phyloP scores from a whole-genome alignment of 2,113 vertebrate genomes.

The Aythya baeri region DNA sequence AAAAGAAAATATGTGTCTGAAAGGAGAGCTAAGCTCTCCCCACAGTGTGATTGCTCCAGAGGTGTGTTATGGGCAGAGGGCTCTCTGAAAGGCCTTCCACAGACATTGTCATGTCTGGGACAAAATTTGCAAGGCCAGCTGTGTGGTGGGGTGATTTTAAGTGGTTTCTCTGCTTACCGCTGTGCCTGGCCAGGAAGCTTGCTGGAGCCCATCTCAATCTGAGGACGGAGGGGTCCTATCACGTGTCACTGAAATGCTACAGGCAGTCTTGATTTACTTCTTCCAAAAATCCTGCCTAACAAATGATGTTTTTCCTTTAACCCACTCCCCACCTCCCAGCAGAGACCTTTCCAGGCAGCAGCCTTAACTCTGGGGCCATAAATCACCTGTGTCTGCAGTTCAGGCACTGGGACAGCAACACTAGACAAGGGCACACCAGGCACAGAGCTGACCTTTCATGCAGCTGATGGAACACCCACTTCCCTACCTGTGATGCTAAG shows the following conservation, averaged over 20 bases:
- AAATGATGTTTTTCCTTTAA: background rate
- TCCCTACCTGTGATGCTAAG: background rate
- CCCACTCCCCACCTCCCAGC: background rate
- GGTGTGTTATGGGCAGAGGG: rapidly evolving
- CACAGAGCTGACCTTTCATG: background rate
- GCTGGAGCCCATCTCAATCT: background rate
- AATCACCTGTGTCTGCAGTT: background rate
- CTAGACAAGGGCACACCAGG: background rate
- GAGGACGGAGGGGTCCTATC: background rate
- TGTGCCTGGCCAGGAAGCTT: background rate
- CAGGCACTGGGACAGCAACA: background rate
- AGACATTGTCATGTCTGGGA: too few relatives aligned
- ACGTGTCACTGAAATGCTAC: background rate
- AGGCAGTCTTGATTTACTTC: background rate
- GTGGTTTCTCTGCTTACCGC: rapidly evolving
- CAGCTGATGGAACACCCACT: background rate
- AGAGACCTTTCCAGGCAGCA: background rate
- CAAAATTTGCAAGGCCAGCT: too few relatives aligned
- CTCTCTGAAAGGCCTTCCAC: background rate
- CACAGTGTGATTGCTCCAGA: background rate
- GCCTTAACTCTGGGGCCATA: background rate
- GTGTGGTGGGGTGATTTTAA: background rate
- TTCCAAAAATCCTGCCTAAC: background rate
- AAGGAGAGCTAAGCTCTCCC: background rate
- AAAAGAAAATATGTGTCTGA: background rate